A percentile compares a stretch with the other conserved stretches of the same genome.
These are phyloP conservation scores for Microcebus tavaratra DNA, from an alignment of 2,113 vertebrate species.

Conservation along the genomic window DNA sequence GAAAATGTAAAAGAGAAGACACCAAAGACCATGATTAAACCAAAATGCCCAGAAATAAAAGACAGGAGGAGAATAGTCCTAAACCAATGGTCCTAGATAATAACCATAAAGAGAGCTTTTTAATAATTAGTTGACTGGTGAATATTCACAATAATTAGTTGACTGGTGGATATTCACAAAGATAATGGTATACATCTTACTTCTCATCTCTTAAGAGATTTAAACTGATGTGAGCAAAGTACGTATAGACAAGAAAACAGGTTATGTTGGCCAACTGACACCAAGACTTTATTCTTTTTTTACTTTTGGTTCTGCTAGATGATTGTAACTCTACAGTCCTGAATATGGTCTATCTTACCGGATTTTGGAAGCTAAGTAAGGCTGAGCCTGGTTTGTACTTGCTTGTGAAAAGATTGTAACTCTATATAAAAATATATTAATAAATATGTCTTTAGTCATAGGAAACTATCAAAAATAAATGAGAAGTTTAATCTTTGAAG, in stretches of 20 bases:
- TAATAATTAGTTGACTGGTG: neutral
- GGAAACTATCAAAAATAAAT: neutral
- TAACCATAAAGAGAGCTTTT: neutral
- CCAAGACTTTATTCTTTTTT: neutral
- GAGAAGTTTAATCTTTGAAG: neutral
- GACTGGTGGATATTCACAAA: neutral
- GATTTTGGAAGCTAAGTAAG: neutral
- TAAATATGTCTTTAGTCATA: neutral
- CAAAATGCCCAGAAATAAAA: neutral
- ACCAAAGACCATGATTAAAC: neutral
- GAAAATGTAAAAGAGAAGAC: neutral
- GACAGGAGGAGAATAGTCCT: neutral
- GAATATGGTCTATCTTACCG: neutral
- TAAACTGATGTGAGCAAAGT: neutral
- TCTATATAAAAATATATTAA: neutral
- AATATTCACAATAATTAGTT: neutral
- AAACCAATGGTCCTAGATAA: neutral
- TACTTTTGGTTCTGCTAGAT: neutral
- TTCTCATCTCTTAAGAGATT: neutral
- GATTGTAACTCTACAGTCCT: neutral
- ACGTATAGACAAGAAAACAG: rapidly evolving
- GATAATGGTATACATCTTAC: neutral
- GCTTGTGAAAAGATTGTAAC: neutral
- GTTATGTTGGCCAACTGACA: neutral
- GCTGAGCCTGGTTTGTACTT: neutral